A percentile compares a stretch with the other conserved stretches of the same genome.
phyloP scores from a whole-genome alignment of 2,113 vertebrate species.

The Peromyscus leucopus region DNA sequence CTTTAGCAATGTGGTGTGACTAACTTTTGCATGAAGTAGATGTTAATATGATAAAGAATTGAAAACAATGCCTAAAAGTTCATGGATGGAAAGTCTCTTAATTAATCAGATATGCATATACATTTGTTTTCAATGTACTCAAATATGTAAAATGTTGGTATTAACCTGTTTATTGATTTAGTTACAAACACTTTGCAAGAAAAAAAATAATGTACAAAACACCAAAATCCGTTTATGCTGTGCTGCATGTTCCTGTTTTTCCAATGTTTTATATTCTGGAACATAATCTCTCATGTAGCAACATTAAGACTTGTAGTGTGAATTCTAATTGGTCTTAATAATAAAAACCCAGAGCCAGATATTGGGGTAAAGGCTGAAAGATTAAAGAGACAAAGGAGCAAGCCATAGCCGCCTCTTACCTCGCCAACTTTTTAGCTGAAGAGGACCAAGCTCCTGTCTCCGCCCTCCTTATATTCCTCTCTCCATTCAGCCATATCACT shows the following conservation, averaged over 20 bases:
- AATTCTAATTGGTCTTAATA: too few species aligned
- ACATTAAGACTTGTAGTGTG: too few species aligned
- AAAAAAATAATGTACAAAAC: not conserved
- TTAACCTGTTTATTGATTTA: constrained; percentile 60
- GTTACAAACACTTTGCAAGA: not conserved
- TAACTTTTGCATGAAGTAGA: constrained; percentile 9
- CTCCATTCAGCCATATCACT: too few species aligned
- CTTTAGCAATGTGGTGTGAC: constrained; percentile 34
- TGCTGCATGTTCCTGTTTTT: not conserved
- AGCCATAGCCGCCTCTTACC: too few species aligned
- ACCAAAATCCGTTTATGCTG: not conserved
- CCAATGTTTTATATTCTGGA: not conserved
- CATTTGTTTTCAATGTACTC: constrained; percentile 26
- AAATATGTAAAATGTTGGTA: not conserved
- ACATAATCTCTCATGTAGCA: not conserved
- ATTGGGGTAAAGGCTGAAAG: too few species aligned
- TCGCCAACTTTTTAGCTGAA: too few species aligned
- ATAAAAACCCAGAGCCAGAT: too few species aligned
- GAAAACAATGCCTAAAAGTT: not conserved
- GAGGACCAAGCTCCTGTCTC: too few species aligned
- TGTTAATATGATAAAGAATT: not conserved
- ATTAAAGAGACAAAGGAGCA: too few species aligned
- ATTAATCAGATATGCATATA: not conserved
- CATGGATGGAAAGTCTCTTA: not conserved
- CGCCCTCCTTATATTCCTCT: too few species aligned